Base-by-base conservation (phyloP, 1,140 invertebrate species). In the Drosophila prosaltans region DNA sequence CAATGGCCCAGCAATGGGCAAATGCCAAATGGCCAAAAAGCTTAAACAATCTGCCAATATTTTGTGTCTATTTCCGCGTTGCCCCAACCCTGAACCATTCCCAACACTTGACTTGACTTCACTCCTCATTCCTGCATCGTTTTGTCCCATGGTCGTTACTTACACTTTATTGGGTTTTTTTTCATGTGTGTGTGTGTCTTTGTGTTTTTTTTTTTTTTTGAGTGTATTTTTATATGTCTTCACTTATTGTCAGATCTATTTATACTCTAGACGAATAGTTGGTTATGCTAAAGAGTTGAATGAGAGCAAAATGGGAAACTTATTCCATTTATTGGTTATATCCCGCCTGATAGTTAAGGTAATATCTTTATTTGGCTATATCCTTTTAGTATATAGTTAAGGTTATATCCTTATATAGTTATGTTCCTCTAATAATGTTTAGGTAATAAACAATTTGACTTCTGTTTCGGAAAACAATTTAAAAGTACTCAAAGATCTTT, bases 1-100 rank as follows among this genome's bases (percentile, higher is more conserved):
- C 65, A 69, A 78, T 77, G 45, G 45, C 45, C 45, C 45, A 79
- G 57, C 48, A 78, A 72, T 55, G 75, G 69, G 69, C 74, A 82
- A 88, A 83, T 82, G 83, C 74, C 77, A 88, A 83, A 88, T 83
- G 83, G 76, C 80, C 80, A 88, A 88, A 89, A 89, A 83, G 80
- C 84, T 88, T 88, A 89, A 89, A 89, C 84, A 89, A 89, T 85
- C 85, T 89, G 84, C 85, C 85, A 89, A 89, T 89, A 84, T 84
- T 89, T 89, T 84, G 85, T 89, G 81, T 89, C 81, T 78, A 78
- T 88, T 90, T 88, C 74, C 77, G 80, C 79, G 65, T 62, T 65
- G 16, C 16, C 16, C 16, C 26, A 51, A 65, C 74, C 40, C 45
- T 30, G 26, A 10, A 11, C 45, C 45, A 51, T 51, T 51, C 16